phyloP scores from a whole-genome alignment of 2,797 vertebrate species.

The Gambusia yucatana region DNA sequence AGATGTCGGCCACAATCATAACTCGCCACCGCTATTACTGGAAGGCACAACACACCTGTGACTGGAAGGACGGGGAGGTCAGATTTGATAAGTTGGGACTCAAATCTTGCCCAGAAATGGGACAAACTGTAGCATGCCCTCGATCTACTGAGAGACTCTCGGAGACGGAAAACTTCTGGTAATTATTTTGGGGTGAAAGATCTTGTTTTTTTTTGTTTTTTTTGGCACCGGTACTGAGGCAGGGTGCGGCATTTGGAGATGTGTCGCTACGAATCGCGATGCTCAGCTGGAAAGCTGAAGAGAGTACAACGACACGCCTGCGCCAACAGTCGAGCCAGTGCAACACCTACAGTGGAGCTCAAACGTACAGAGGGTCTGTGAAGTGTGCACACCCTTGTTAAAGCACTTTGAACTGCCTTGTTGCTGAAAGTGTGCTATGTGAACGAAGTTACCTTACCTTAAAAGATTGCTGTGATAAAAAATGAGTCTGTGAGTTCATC shows the following conservation, averaged over 20 bases:
- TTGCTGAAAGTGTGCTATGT: no score
- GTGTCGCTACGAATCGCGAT: not conserved
- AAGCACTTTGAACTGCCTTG: no score
- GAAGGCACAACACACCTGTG: conserved; percentile 6
- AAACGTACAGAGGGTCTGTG: not conserved
- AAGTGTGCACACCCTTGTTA: not conserved
- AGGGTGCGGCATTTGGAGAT: not conserved
- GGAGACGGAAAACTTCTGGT: not conserved
- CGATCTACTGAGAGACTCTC: not conserved
- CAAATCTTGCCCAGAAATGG: not conserved
- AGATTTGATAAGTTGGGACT: not conserved
- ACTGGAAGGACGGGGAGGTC: not conserved
- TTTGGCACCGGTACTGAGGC: not conserved
- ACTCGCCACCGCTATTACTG: not conserved
- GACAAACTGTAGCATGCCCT: not conserved
- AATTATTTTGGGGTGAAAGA: not conserved
- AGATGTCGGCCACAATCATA: not conserved
- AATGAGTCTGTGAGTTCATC: not conserved
- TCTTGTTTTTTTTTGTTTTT: no score
- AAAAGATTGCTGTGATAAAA: not conserved
- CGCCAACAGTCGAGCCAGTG: not conserved
- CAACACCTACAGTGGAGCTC: not conserved
- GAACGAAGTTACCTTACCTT: no score
- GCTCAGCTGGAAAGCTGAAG: not conserved
- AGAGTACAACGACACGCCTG: not conserved